Base-by-base conservation (phyloP, 2,113 vertebrate genomes). In the Rhagologus leucostigma region DNA sequence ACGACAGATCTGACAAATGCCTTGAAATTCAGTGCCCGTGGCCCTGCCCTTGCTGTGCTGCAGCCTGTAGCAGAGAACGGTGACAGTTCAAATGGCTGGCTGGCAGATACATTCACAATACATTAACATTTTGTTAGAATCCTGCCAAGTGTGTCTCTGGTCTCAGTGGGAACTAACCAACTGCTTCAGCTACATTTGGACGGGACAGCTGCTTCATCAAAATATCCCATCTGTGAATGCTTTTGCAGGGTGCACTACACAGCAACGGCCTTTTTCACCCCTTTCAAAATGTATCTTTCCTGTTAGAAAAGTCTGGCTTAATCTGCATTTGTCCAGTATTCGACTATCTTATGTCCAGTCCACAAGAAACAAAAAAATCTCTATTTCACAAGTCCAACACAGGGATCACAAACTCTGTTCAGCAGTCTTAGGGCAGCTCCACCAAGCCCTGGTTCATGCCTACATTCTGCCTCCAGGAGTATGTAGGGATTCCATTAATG, bases 181-280 rank as follows among this genome's bases (percentile, higher is more conserved):
- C 64, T 92, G 90, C 83, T 92, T 90, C 37, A 44, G 88, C 26
- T 95, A 67, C 90, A 74, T 88, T 96, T 90, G 85, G 78, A 90
- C 68, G 42, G 88, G 88, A 83, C 93, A 97, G 93, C 56, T 93
- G 93, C 86, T 82, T 81, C 90, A 90, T 92, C 85, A 96, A 93
- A 95, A 87, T 84, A 96, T 75, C 84, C 92, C 92, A 96, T 93
- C 93, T 96, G 96, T 92, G 75, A 76, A 81, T 26, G 71, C 64
- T 89, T 95, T 60, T 92, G 29, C 75, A 68, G 74, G 68, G 78
- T 78, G 37, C 53, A 70, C 14, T 42, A 63, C 68, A 37, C 2
- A 60, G 68, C 47, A 70, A 39, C 30, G 77, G 63, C 35, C 35
- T 84, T 44, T 73, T 79, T 50, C 71, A 85, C 42, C 37, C 33